Base-by-base conservation (phyloP, 2,888 invertebrate genomes). In the Drosophila meridiana region DNA sequence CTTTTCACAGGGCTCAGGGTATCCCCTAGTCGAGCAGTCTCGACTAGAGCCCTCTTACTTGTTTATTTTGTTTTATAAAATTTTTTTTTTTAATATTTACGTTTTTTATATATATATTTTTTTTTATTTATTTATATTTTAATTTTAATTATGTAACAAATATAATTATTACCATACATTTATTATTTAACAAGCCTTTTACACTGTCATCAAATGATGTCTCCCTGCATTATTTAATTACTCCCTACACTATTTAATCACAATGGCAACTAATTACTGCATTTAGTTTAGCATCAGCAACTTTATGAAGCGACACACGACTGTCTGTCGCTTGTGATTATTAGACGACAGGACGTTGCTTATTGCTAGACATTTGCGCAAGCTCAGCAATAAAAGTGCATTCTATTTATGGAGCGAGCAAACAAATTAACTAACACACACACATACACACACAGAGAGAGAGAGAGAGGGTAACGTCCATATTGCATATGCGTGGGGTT, bases 351-450 rank as follows among this genome's bases (percentile, higher is more conserved):
- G 26, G 34, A 32, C 30, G 32, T 50, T 28, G 43, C 28, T 60
- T 28, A 59, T 73, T 61, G 76, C 60, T 45, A 42, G 59, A n/a
- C 52, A 71, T 55, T 77, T 83, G 69, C 52, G 79, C 75, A 60
- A 69, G 66, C 76, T 65, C 69, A 57, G 43, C 80, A 90, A 85
- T 88, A 84, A 82, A 82, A 82, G 36, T 72, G 85, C 69, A 76
- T 71, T 66, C 20, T 38, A 76, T 59, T 67, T 64, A 48, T 71
- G 52, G 32, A 52, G 56, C 50, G 56, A 56, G 65, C 70, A 69
- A 65, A 76, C 55, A 80, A 69, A 66, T 80, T 48, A 65, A 76
- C 50, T 26, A 50, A 36, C 57, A 62, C 61, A 60, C 30, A n/a
- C n/a, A n/a, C n/a, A n/a, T n/a, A 32, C 11, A 26, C 3, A 38